These are phyloP conservation scores for Ictalurus punctatus DNA, from an alignment of 2,113 vertebrate genomes.

Conservation along the genomic window DNA sequence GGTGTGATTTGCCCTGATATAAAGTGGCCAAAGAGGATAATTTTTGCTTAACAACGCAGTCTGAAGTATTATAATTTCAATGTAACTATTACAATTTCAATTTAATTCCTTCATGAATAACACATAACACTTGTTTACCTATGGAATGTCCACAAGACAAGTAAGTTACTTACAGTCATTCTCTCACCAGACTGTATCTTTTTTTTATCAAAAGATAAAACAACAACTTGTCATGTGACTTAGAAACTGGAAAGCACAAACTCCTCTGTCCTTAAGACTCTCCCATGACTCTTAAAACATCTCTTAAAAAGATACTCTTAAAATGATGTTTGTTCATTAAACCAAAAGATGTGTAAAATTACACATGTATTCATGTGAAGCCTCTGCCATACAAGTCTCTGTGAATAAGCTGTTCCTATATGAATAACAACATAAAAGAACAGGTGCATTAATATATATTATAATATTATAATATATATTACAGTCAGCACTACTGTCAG, in stretches of 20 bases:
- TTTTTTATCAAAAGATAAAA: neutral
- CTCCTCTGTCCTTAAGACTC: neutral
- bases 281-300: neutral
- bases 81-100: neutral
- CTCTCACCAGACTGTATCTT: neutral
- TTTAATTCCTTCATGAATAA: no score
- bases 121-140: neutral
- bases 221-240: neutral
- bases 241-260: neutral
- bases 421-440: neutral
- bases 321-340: neutral
- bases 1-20: neutral
- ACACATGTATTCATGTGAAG: neutral
- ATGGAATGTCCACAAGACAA: neutral
- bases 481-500: neutral
- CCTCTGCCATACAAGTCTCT: neutral
- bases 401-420: neutral
- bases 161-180: neutral
- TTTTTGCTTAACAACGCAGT: neutral
- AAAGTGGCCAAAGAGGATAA: neutral
- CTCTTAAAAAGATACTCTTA: no score
- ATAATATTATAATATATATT: neutral
- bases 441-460: neutral
- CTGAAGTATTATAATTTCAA: neutral
- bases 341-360: neutral